A percentile compares a stretch with the other conserved stretches of the same genome.
Conservation (phyloP, 2,113 vertebrate genomes). For the Triplophysa tibetana region DNA sequence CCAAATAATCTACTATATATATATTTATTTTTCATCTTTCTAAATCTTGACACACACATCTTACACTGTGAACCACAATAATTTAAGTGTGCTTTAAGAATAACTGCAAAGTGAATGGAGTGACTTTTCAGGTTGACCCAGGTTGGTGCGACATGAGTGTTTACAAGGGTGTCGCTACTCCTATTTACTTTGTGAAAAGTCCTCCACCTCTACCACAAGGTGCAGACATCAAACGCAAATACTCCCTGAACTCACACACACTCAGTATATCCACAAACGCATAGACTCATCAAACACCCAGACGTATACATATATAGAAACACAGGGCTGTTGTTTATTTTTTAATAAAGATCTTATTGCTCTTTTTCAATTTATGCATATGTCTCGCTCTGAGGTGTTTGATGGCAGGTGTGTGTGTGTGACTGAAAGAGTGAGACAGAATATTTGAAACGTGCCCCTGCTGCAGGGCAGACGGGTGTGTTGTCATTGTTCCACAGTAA, state of each 20-base stretch:
- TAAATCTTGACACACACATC: slow-evolving; percentile 7
- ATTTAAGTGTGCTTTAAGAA: background rate
- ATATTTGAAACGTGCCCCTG: slow-evolving; percentile 20
- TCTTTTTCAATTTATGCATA: background rate
- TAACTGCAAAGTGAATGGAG: slow-evolving; percentile 15
- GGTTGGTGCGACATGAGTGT: slow-evolving; percentile 31
- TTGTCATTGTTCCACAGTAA: slow-evolving; percentile 50
- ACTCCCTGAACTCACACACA: slow-evolving; percentile 18
- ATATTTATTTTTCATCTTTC: background rate
- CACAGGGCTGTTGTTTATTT: slow-evolving; percentile 21
- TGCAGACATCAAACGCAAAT: slow-evolving; percentile 38
- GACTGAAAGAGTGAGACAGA: slow-evolving; percentile 16
- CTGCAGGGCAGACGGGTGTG: slow-evolving; percentile 33
- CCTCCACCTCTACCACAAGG: slow-evolving; percentile 37
- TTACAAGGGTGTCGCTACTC: slow-evolving; percentile 44
- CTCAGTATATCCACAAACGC: background rate
- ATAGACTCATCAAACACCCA: slow-evolving; percentile 10
- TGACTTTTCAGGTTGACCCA: slow-evolving; percentile 39
- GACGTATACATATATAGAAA: slow-evolving; percentile 48
- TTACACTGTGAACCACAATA: slow-evolving; percentile 21
- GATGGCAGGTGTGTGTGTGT: slow-evolving; percentile 31
- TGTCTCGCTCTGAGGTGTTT: slow-evolving; percentile 17
- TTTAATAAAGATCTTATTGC: slow-evolving; percentile 14
- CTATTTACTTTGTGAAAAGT: slow-evolving; percentile 46
- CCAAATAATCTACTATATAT: too few relatives aligned